These are phyloP conservation scores for Palythoa caribaeorum DNA, from an alignment of 92 coral and sea anemone species.

Conservation along the genomic window DNA sequence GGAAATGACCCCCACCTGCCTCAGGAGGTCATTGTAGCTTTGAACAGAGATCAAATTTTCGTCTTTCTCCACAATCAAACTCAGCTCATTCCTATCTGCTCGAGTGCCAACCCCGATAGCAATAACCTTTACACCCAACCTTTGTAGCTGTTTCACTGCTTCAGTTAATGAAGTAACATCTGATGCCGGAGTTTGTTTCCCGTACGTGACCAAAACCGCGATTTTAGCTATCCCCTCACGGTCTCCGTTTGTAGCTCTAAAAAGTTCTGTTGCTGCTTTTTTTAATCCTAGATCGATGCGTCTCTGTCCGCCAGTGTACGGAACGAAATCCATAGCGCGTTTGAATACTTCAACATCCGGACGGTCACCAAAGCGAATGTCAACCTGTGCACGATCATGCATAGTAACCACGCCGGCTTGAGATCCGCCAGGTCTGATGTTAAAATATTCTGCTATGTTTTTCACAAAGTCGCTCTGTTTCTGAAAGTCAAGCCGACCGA, in stretches of 20 bases:
- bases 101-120: conserved; percentile 37
- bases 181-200: conserved; percentile 25
- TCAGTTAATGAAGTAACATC: conserved; percentile 5
- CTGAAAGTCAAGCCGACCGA: conserved; percentile 19
- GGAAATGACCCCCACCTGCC: conserved; percentile 31
- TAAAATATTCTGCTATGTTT: conserved; percentile 33
- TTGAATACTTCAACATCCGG: conserved; percentile 35
- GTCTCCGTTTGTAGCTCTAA: neutral
- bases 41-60: conserved; percentile 27
- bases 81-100: conserved; percentile 9
- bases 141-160: conserved; percentile 17
- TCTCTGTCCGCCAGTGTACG: conserved; percentile 35
- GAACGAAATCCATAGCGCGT: conserved; percentile 30
- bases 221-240: conserved; percentile 5
- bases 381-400: conserved; percentile 31
- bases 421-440: conserved; percentile 17
- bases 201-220: conserved; percentile 10
- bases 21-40: conserved; percentile 26
- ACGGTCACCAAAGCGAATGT: conserved; percentile 34
- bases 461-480: conserved; percentile 37
- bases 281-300: conserved; percentile 35
- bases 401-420: conserved; percentile 20
- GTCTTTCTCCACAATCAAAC: conserved; percentile 10
- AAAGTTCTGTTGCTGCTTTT: conserved; percentile 24
- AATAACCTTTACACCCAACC: conserved; percentile 16